Base-by-base conservation (phyloP, 2,113 vertebrate species). In the Circaetus gallicus region DNA sequence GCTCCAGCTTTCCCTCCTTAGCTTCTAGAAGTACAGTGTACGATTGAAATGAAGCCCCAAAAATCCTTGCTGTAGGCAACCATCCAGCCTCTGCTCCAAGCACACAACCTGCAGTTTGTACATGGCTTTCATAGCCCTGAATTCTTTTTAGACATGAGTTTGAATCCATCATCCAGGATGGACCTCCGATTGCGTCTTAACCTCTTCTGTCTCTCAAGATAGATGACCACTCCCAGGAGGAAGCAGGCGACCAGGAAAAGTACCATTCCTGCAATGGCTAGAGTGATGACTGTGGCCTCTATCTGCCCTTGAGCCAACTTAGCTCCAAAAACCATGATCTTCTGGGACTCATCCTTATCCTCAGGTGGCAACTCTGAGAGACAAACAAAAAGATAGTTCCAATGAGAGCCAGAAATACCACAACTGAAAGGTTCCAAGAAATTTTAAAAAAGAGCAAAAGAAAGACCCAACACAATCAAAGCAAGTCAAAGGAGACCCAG, bases 121-220 rank as follows among this genome's bases (percentile, higher is more conserved):
- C 14, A 2, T 18, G 53, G 38, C 32, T 94, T 58, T 96, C 94
- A 98, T 31, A 98, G 52, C 56, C 45, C 95, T 9, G 93, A 31
- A 58, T 91, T 96, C 65, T 95, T 97, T 45, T 97, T 72, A 83
- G 97, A 96, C 76, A 98, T 52, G 81, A 98, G 98, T 49, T 98
- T 98, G 97, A 98, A 98, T 53, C 98, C 97, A 0, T 98, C 98
- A 74, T 98, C 98, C 91, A 98, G 92, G 49, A 98, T 98, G 50
- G 98, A 98, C 67, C 98, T 97, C 42, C 98, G 96, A 78, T 98
- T 98, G 67, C 98, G 97, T 8, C 98, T 95, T 21, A 98, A 49
- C 49, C 26, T 94, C 93, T 70, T 98, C 5, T 98, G 98, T 34
- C 77, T 97, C 96, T 96, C 90, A 0, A 98, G 98, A 22, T 82